These are phyloP conservation scores for Campoletis sonorensis DNA, from an alignment of 1,140 invertebrate species.

Conservation along the genomic window DNA sequence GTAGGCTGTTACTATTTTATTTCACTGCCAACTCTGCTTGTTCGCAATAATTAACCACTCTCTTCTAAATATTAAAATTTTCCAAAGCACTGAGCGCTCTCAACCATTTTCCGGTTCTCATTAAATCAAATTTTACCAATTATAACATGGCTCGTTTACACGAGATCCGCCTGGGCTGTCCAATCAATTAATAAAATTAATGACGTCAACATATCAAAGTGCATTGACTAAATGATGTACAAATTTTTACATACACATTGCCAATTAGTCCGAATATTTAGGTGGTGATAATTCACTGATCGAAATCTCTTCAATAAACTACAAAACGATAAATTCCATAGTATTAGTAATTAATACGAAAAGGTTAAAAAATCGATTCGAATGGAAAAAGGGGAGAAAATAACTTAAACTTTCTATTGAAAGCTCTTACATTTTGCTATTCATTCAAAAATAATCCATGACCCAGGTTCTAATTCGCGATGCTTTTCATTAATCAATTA, in stretches of 20 bases:
- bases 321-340: background rate
- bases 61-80: background rate
- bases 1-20: background rate
- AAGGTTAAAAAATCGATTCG: background rate
- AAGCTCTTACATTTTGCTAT: background rate
- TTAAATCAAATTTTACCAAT: background rate
- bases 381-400: too few relatives aligned
- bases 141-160: conserved; percentile 1
- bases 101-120: background rate
- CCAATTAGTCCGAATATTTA: conserved; percentile 19
- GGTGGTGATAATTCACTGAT: background rate
- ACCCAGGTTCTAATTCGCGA: too few relatives aligned
- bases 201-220: background rate
- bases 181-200: background rate
- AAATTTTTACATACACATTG: background rate
- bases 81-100: background rate
- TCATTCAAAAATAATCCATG: background rate
- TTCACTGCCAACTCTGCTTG: background rate
- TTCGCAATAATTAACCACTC: background rate
- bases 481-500: too few relatives aligned
- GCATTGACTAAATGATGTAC: background rate
- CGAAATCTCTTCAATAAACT: background rate
- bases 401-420: too few relatives aligned
- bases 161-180: background rate
- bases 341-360: background rate